Conservation (phyloP, 2,113 vertebrate species). For the Okapia johnstoni region DNA sequence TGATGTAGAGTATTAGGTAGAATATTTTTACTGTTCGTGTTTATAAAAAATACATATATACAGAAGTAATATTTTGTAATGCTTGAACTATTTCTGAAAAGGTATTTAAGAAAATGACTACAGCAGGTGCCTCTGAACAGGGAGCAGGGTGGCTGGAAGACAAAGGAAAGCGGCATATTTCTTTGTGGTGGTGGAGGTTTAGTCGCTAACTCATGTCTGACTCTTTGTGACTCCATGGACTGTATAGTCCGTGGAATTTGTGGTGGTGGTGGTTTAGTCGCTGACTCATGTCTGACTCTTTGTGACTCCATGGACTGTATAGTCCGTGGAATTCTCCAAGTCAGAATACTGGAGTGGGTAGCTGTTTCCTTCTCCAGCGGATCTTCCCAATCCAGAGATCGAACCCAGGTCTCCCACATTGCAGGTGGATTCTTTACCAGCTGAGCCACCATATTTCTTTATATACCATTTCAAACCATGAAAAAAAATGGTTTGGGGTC, state of each 20-base stretch:
- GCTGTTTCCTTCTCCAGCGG: neutral
- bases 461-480: neutral
- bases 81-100: neutral
- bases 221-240: neutral
- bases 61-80: neutral
- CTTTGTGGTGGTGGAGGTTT: neutral
- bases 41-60: neutral
- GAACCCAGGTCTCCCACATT: neutral
- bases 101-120: neutral
- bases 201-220: neutral
- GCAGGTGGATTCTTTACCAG: fast-evolving
- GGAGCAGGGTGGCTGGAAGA: neutral
- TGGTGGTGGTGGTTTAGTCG: neutral
- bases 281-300: neutral
- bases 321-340: neutral
- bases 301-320: neutral
- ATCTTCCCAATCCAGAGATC: neutral
- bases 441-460: neutral
- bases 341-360: neutral
- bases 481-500: neutral
- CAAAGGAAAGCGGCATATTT: neutral
- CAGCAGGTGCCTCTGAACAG: neutral
- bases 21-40: neutral
- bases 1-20: neutral
- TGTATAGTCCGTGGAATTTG: neutral